Evolutionary conservation across 30 jellyfish, hydroid and myxozoan genomes (phyloP), one percentile per base, ranked within the genome.

Genomic region (Aurelia sp.): DNA sequence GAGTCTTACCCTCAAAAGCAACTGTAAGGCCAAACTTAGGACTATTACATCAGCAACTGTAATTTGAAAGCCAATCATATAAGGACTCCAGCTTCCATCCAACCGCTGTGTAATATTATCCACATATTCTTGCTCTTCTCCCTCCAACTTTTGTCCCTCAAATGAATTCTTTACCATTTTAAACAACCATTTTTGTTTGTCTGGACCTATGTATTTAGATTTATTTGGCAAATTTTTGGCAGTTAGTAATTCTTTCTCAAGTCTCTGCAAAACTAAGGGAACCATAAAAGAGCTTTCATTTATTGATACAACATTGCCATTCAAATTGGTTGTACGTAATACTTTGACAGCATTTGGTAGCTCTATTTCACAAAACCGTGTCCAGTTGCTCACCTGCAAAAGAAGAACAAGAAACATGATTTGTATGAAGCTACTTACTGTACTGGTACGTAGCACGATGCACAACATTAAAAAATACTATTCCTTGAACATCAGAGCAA

Each of bases 341-440:
- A 3, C 51, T 68, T 65, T 78, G 38, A 88, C 79, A 4, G 91
- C 95, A 63, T 51, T 83, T 35, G 97, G 98, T 55, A 92, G 87
- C 6, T 72, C 97, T 38, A 8, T 50, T 70, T 92, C 98, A 63
- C 98, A 92, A 64, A 92, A 92, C 57, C 38, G 61, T 17, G 98
- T 92, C 98, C 97, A 90, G 16, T 67, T 63, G 82, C 97, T 90
- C 51, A 83, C 97, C 97, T 90, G 18, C 21, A 63, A 84, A 1
- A 18, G 48, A 57, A 70, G 16, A 66, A 0, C 17, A 35, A 12
- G 0, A 72, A 31, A 19, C 20, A 24, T 67, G 53, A 44, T 9
- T 44, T 8, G 55, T 44, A 0, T 0, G 55, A 44, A 5, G 9
- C 55, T 9, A 44, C 55, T 4, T 6, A 7, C 55, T 44, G 13